Conservation (phyloP, 1,140 invertebrate genomes). For the Trichonephila clavata region DNA sequence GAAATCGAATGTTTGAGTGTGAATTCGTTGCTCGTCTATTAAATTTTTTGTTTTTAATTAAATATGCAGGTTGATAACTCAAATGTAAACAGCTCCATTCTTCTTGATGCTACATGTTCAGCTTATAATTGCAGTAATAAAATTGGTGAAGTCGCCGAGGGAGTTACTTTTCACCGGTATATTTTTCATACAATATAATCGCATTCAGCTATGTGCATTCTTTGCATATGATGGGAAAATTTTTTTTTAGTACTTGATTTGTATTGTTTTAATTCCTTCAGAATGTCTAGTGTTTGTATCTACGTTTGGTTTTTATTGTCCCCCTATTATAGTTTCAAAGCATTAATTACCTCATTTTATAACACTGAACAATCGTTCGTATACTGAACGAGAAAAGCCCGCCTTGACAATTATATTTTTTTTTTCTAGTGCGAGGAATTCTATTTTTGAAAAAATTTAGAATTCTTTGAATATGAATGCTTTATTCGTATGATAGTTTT, state of each 20-base stretch:
- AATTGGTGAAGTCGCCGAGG: constrained; percentile 51
- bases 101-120: constrained; percentile 33
- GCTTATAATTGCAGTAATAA: constrained; percentile 72
- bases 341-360: too few species aligned
- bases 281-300: background rate
- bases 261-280: background rate
- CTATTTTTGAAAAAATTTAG: too few species aligned
- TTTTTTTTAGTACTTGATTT: background rate
- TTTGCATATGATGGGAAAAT: background rate
- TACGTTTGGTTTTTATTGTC: background rate
- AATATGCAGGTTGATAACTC: constrained; percentile 35
- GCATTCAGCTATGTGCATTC: background rate
- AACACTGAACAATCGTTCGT: too few species aligned
- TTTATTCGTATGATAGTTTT: too few species aligned
- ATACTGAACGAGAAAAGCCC: too few species aligned
- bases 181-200: background rate
- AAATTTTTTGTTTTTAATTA: background rate
- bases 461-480: too few species aligned
- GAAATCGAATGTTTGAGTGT: background rate
- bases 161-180: constrained; percentile 70
- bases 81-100: background rate
- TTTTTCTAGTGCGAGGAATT: too few species aligned
- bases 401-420: too few species aligned
- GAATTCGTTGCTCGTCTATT: background rate
- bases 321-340: background rate